Base-by-base conservation (phyloP, 2,797 vertebrate species). In the Rhadinocentrus ornatus region DNA sequence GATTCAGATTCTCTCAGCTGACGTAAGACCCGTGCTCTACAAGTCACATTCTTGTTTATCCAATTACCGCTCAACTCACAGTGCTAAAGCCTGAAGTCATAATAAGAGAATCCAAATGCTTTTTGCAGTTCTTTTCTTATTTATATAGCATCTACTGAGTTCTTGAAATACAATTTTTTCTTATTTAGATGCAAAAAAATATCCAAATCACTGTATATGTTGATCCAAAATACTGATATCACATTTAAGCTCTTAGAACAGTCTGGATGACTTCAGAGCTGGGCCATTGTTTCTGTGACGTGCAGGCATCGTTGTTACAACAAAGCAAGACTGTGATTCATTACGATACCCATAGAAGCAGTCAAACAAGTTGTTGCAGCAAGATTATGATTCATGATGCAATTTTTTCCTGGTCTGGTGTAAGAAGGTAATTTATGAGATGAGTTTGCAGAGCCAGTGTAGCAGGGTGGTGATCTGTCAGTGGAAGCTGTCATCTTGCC, bases 311-410 rank as follows among this genome's bases (percentile, higher is more conserved):
- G 41, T 54, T 56, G 29, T 69, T n/a, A 3, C 53, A 62, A 16
- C 26, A 24, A 9, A 11, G 18, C 20, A 65, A 69, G 46, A 64
- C 11, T 20, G 61, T 69, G 66, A 73, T 75, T 81, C 66, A 59
- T 75, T 31, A 58, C 20, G 18, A 37, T 0, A 24, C 22, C 67
- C 62, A 52, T 60, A 1, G 52, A 60, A 37, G 76, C 64, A 55
- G 50, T 35, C 54, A n/a, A 27, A 63, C 62, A 50, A 52, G 66
- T 48, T 34, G 55, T 60, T 72, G 50, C 53, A 2, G 35, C 39
- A 20, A 3, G 69, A 75, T 66, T 41, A 63, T 70, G 67, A 86
- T 77, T 46, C 71, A 63, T 71, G 73, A 81, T 11, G 20, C 58
- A 64, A 58, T 59, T 62, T 58, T 24, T 75, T n/a, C 57, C 64